Evolutionary conservation across 2,888 invertebrate species (phyloP), one percentile per base, ranked within the genome.

Genomic region (Spilosoma lubricipeda): DNA sequence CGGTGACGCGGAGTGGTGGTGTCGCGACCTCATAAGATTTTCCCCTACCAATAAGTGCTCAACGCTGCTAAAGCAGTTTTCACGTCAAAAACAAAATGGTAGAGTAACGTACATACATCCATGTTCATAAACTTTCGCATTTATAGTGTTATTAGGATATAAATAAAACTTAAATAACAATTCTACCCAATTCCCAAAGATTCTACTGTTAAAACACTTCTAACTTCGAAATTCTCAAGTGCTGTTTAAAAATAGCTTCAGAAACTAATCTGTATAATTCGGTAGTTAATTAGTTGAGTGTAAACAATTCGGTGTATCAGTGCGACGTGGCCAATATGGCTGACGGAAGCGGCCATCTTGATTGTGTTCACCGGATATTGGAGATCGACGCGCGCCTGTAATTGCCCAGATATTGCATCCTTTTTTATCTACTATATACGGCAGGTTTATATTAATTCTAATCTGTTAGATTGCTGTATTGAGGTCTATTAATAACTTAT

Each of bases 331-430:
- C 78, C 82, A 87, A 86, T 88, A 91, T 91, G 89, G 85, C 88
- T 9, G 79, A 86, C 92, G 93, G 93, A 93, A 87, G 90, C 88
- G 82, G 91, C 93, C 93, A 94, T 93, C 92, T 94, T 93, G 94
- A 92, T 93, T 93, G 92, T 91, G 81, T 84, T 86, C 86, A 83
- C 82, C 90, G 90, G 89, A 90, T 89, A 90, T 90, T 86, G 88
- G 85, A 87, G 89, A 90, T 88, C 80, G 86, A 77, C 80, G 80
- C 70, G 79, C 74, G 81, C 76, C 83, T 88, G 86, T 92, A 90
- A 92, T 91, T 91, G 88, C 85, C 82, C 80, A 83, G 90, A 90
- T 92, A 90, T 90, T 89, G 87, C 87, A 77, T 86, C 78, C 79
- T 83, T 83, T 84, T 88, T 86, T 87, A 86, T 85, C 72, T 20